Evolutionary conservation across 2,888 invertebrate genomes (phyloP).

Genomic region (Salticus scenicus): DNA sequence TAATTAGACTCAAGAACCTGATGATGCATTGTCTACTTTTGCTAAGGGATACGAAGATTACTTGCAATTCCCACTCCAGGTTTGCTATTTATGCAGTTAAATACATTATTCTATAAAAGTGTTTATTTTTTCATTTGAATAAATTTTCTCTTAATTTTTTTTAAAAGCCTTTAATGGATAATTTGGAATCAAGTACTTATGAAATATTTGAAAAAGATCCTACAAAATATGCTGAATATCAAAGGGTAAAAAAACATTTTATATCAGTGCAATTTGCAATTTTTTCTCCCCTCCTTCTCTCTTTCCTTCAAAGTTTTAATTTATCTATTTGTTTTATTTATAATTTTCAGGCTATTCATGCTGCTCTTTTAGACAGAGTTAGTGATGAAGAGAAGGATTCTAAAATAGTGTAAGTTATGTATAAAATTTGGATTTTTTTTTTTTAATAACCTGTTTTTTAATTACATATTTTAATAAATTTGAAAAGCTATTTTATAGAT

Average conservation of each 20-base stretch:
- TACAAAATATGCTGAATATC: conserved; percentile 91
- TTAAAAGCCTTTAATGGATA: conserved; percentile 90
- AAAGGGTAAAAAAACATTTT: conserved; percentile 67
- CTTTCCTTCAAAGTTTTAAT: no score
- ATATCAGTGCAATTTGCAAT: no score
- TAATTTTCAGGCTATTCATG: conserved; percentile 83
- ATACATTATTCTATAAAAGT: not conserved
- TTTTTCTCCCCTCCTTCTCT: no score
- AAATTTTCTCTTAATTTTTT: not conserved
- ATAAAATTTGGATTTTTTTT: not conserved
- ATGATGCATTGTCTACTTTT: conserved; percentile 76
- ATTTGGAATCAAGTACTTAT: conserved; percentile 95
- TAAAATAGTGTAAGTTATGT: conserved; percentile 79
- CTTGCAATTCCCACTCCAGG: conserved; percentile 82
- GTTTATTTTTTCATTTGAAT: not conserved
- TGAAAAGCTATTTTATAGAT: no score
- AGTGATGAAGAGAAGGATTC: conserved; percentile 77
- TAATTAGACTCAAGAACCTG: conserved; percentile 74
- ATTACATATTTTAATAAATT: no score
- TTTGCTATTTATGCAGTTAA: conserved; percentile 55
- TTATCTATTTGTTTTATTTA: not conserved
- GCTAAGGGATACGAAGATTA: conserved; percentile 91
- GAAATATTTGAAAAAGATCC: conserved; percentile 99
- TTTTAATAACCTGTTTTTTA: not conserved
- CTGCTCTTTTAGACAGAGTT: conserved; percentile 82